Conservation (phyloP, 2,113 vertebrate genomes). For the Orientallactaga bullata region DNA sequence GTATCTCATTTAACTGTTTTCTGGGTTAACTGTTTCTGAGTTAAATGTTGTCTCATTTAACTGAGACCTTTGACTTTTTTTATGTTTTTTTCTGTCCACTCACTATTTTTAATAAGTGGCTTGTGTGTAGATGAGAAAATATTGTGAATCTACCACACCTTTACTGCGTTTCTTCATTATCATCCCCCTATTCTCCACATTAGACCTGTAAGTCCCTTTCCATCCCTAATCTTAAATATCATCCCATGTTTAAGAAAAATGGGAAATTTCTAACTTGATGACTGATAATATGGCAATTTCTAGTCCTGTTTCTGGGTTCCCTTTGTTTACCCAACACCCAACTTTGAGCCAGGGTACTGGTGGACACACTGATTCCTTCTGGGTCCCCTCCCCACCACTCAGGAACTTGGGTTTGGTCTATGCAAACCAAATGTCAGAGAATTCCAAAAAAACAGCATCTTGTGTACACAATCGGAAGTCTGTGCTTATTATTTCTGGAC, state of each 20-base stretch:
- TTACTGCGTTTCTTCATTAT: neutral
- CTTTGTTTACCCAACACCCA: neutral
- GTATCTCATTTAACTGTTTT: neutral
- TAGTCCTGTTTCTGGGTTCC: neutral
- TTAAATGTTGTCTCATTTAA: too few species aligned
- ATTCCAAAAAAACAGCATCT: neutral
- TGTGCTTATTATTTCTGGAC: constrained; percentile 42
- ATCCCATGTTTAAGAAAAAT: constrained; percentile 55
- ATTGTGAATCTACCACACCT: neutral
- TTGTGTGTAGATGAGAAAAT: neutral
- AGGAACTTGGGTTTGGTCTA: neutral
- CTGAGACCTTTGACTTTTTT: neutral
- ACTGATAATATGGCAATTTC: constrained; percentile 41
- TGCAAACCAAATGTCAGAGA: neutral
- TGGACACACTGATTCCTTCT: neutral
- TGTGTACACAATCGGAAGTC: neutral
- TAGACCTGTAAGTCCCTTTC: neutral
- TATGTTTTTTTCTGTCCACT: neutral
- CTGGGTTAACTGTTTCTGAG: too few species aligned
- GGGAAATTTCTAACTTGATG: constrained; percentile 53
- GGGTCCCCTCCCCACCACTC: neutral
- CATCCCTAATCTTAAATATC: neutral
- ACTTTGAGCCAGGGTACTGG: accelerated
- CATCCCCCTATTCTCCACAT: neutral
- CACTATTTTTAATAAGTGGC: neutral